A percentile compares a stretch with the other conserved stretches of the same genome.
phyloP scores from a whole-genome alignment of 1,140 invertebrate species.

The Papilio xuthus region DNA sequence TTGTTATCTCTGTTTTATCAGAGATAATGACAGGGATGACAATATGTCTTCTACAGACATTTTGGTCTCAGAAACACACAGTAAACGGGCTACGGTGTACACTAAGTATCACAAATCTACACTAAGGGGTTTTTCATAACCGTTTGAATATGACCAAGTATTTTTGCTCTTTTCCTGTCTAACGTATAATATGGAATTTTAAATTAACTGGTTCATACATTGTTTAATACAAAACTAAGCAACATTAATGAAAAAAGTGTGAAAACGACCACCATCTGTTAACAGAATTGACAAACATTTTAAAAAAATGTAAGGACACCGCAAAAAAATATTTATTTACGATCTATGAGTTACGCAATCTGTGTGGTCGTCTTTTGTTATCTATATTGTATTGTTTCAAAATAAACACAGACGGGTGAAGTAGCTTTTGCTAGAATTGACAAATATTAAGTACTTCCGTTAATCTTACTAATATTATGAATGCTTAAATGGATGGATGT shows the following conservation, averaged over 20 bases:
- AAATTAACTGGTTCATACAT: background rate
- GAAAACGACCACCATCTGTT: background rate
- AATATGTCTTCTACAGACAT: too few relatives aligned
- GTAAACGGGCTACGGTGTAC: too few relatives aligned
- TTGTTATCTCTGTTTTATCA: too few relatives aligned
- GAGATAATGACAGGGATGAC: too few relatives aligned
- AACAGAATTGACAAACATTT: background rate
- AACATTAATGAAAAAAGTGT: background rate
- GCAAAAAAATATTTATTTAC: background rate
- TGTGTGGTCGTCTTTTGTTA: conserved; percentile 26
- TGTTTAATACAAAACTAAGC: background rate
- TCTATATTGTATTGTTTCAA: background rate
- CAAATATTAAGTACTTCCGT: background rate
- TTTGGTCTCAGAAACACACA: too few relatives aligned
- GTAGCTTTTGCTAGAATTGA: background rate
- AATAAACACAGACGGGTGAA: background rate
- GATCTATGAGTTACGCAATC: conserved; percentile 6
- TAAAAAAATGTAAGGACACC: background rate
- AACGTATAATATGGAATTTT: background rate
- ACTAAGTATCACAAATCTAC: too few relatives aligned
- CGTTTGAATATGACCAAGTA: too few relatives aligned
- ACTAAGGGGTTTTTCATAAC: too few relatives aligned
- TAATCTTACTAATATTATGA: background rate
- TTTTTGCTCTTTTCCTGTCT: background rate
- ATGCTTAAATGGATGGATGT: too few relatives aligned